These are phyloP conservation scores for Cotesia chilonis DNA, from an alignment of 1,140 invertebrate species.

Conservation along the genomic window DNA sequence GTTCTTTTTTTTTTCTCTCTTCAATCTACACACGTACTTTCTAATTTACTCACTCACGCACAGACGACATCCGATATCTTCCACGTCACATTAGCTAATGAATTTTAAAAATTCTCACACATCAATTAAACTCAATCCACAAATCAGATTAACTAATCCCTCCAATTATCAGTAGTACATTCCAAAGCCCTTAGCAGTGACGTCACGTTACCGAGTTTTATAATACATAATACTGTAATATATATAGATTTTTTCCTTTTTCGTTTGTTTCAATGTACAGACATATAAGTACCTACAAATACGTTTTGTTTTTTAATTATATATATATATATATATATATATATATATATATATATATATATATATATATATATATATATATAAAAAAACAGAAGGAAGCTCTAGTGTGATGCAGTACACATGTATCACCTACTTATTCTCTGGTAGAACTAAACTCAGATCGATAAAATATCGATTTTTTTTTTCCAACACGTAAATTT, in stretches of 20 bases:
- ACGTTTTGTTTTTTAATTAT: no score
- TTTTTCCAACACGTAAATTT: not conserved
- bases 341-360: no score
- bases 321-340: no score
- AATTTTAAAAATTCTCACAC: not conserved
- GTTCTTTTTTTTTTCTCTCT: not conserved
- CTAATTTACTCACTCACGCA: not conserved
- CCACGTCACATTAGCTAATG: constrained; percentile 1
- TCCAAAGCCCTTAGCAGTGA: not conserved
- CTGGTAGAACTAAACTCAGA: not conserved
- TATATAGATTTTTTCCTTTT: not conserved
- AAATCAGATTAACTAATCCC: not conserved
- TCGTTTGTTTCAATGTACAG: not conserved
- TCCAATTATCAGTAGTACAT: not conserved
- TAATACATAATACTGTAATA: not conserved
- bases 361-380: no score
- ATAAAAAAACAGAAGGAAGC: no score
- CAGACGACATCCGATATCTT: constrained; percentile 3
- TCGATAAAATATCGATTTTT: constrained; percentile 1
- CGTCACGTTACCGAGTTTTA: not conserved
- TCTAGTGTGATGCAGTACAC: no score
- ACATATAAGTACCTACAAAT: no score
- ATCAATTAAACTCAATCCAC: not conserved
- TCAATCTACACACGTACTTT: not conserved
- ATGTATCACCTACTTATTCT: not conserved